These are phyloP conservation scores for Drosophila navojoa DNA, from an alignment of 1,140 invertebrate genomes.

Conservation along the genomic window DNA sequence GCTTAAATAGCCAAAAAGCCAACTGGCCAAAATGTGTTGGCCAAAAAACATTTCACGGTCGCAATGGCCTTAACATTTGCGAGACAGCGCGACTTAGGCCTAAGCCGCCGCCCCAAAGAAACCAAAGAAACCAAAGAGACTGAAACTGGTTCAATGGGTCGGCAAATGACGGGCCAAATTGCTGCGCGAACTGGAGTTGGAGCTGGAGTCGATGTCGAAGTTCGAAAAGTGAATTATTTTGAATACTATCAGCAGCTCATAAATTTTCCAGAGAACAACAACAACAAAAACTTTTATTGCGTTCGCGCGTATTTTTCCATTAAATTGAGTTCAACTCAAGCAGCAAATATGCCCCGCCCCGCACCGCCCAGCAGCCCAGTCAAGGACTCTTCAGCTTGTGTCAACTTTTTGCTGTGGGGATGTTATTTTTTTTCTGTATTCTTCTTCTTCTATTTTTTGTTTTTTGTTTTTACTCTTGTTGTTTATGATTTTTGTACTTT, in stretches of 20 bases:
- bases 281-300: conserved; percentile 69
- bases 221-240: conserved; percentile 71
- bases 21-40: conserved; percentile 23
- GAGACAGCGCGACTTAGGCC: conserved; percentile 76
- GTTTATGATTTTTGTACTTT: conserved; percentile 74
- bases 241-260: conserved; percentile 77
- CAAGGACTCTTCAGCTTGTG: conserved; percentile 46
- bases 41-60: conserved; percentile 68
- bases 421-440: not conserved
- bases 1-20: conserved; percentile 62
- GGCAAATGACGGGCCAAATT: conserved; percentile 40
- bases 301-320: conserved; percentile 73
- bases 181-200: not conserved
- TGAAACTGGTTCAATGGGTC: conserved; percentile 74
- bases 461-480: conserved; percentile 28
- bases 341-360: conserved; percentile 65
- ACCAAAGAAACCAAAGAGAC: conserved; percentile 41
- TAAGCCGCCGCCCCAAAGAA: conserved; percentile 43
- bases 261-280: conserved; percentile 62
- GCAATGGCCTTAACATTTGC: conserved; percentile 40
- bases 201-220: not conserved
- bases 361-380: not conserved
- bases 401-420: conserved; percentile 55
- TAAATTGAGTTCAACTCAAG: conserved; percentile 79
- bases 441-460: too few species aligned